Conservation (phyloP, 2,888 invertebrate species). For the Emmelina monodactyla region DNA sequence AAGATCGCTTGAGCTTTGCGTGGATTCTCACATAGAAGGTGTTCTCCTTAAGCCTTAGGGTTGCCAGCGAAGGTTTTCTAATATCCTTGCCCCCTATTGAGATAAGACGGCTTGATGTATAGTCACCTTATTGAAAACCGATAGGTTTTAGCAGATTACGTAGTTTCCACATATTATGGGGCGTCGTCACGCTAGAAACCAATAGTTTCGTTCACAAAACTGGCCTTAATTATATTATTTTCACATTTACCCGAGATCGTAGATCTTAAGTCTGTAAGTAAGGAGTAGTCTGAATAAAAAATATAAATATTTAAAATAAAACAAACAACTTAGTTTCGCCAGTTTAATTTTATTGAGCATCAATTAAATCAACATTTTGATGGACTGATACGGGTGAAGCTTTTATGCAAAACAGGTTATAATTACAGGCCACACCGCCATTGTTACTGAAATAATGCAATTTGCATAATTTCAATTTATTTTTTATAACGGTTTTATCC, state of each 20-base stretch:
- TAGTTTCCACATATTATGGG: background rate
- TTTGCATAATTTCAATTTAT: slow-evolving; percentile 1
- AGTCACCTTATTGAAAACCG: slow-evolving; percentile 59
- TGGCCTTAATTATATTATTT: too few species aligned
- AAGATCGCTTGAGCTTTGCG: too few species aligned
- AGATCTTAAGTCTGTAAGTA: too few species aligned
- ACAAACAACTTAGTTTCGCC: slow-evolving; percentile 21
- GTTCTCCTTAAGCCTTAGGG: slow-evolving; percentile 3
- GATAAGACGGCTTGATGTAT: slow-evolving; percentile 57
- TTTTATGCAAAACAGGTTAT: slow-evolving; percentile 14
- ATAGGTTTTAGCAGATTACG: slow-evolving; percentile 31
- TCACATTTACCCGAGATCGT: too few species aligned
- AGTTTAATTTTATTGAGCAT: slow-evolving; percentile 20
- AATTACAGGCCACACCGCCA: background rate
- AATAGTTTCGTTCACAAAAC: too few species aligned
- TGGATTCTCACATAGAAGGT: too few species aligned
- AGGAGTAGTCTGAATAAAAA: too few species aligned
- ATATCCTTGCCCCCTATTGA: slow-evolving; percentile 56
- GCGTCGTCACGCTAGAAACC: slow-evolving; percentile 40
- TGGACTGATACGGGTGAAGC: slow-evolving; percentile 8
- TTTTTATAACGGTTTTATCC: too few species aligned
- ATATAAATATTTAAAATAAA: too few species aligned
- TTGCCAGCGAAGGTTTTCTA: slow-evolving; percentile 46
- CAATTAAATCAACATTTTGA: slow-evolving; percentile 16
- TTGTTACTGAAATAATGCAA: background rate